Conservation (phyloP, 2,797 vertebrate genomes). For the Falco rusticolus region DNA sequence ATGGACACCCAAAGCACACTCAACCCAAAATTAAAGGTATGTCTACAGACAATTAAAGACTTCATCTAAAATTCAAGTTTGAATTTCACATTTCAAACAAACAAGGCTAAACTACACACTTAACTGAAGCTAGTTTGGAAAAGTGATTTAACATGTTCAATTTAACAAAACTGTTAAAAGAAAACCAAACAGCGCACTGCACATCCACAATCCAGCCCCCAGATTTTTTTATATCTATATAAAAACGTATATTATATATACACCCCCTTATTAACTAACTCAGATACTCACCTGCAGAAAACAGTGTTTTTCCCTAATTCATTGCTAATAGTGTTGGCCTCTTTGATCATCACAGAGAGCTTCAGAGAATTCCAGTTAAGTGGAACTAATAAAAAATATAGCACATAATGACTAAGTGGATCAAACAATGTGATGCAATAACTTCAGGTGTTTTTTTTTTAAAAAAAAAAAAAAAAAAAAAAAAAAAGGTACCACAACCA, state of each 20-base stretch:
- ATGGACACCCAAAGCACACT: not conserved
- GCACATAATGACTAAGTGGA: not conserved
- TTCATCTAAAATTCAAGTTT: not conserved
- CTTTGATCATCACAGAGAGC: slow-evolving; percentile 94
- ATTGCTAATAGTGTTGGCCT: slow-evolving; percentile 91
- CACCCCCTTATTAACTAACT: not conserved
- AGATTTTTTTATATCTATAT: no score
- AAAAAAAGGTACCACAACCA: not conserved
- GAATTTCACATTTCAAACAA: not conserved
- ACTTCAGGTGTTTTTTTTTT: no score
- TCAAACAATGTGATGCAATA: not conserved
- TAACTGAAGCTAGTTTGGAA: not conserved
- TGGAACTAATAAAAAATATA: slow-evolving; percentile 69
- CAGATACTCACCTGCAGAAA: slow-evolving; percentile 84
- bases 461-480: not conserved
- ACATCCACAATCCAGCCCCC: not conserved
- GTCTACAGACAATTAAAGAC: not conserved
- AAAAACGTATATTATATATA: not conserved
- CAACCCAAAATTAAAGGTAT: not conserved
- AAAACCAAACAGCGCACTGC: not conserved
- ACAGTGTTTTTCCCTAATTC: slow-evolving; percentile 84
- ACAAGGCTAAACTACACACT: not conserved
- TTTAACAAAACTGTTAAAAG: not conserved
- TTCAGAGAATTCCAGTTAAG: slow-evolving; percentile 92
- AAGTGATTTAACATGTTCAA: not conserved